Evolutionary conservation across 1,140 invertebrate genomes (phyloP).

Genomic region (Sycophila sp.): DNA sequence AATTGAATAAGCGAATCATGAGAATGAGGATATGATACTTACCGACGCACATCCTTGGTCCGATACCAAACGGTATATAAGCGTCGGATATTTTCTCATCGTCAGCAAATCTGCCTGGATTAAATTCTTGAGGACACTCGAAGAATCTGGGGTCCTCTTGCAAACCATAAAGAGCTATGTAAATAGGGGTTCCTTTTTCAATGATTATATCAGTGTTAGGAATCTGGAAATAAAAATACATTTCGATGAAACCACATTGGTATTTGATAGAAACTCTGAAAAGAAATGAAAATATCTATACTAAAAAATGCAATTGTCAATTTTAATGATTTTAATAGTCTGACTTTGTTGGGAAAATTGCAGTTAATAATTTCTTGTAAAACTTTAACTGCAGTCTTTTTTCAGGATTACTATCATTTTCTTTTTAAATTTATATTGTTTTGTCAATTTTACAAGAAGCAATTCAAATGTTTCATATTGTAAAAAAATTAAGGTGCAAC

Average conservation of each 20-base stretch:
- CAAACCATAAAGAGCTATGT: slow-evolving; percentile 50
- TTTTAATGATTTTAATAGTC: too few relatives aligned
- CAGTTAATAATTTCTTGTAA: too few relatives aligned
- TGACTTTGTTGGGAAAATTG: too few relatives aligned
- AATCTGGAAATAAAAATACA: slow-evolving; percentile 42
- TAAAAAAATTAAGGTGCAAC: too few relatives aligned
- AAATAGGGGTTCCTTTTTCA: slow-evolving; percentile 54
- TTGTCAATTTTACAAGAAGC: too few relatives aligned
- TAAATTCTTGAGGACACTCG: slow-evolving; percentile 41
- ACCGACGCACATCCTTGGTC: slow-evolving; percentile 51
- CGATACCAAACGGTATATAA: slow-evolving; percentile 49
- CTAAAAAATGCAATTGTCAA: too few relatives aligned
- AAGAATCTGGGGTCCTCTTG: slow-evolving; percentile 57
- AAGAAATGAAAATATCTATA: background rate
- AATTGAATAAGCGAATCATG: slow-evolving; percentile 64
- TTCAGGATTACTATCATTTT: too few relatives aligned
- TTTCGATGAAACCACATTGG: background rate
- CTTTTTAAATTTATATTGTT: too few relatives aligned
- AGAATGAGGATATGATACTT: slow-evolving; percentile 37
- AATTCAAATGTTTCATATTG: too few relatives aligned
- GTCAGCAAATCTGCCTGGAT: slow-evolving; percentile 50
- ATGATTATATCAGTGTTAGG: slow-evolving; percentile 56
- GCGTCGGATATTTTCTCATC: slow-evolving; percentile 40
- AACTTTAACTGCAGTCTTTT: too few relatives aligned
- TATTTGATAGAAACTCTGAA: background rate